Base-by-base conservation (phyloP, 2,113 vertebrate genomes). In the Ondatra zibethicus region DNA sequence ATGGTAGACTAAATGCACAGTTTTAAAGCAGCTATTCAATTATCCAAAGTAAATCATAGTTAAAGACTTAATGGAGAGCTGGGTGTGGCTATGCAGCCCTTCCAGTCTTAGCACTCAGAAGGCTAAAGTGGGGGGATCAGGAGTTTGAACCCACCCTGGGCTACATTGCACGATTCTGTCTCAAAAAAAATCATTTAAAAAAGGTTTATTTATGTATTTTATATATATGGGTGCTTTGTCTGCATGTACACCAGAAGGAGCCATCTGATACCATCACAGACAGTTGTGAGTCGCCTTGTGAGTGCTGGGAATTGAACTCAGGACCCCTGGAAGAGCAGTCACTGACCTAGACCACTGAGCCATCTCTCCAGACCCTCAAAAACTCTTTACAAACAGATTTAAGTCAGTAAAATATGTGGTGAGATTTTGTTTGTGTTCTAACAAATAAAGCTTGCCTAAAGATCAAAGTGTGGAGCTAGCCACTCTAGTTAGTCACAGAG, bases 11-110 rank as follows among this genome's bases (percentile, higher is more conserved):
- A 39, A 87, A 75, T 12, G 47, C 42, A 91, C 14, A 61, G 10
- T 12, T 47, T 94, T 50, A 87, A 70, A 82, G 73, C 16, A 90
- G 50, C 45, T 77, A 72, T 92, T 93, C 75, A 91, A 91, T 88
- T 72, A 91, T 42, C 5, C 50, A 93, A 68, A 88, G 29, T 10
- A 84, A 68, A 73, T 50, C 17, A 55, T 39, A 31, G 81, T 76
- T 47, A 70, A 77, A 93, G 42, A 88, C 73, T 93, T 88, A 77
- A 90, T 73, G n/a, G 63, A 89, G 47, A 84, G n/a, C 36, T 10
- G 58, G 39, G 61, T 65, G 4, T 85, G 80, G 61, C 31, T 27
- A 19, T 36, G 42, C n/a, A 73, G 39, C 31, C 11, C 14, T 42
- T 31, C 11, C 19, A 65, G 39, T 19, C 14, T 29, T 27, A 66